Conservation (phyloP, 1,140 invertebrate species). For the Trinorchestia longiramus region DNA sequence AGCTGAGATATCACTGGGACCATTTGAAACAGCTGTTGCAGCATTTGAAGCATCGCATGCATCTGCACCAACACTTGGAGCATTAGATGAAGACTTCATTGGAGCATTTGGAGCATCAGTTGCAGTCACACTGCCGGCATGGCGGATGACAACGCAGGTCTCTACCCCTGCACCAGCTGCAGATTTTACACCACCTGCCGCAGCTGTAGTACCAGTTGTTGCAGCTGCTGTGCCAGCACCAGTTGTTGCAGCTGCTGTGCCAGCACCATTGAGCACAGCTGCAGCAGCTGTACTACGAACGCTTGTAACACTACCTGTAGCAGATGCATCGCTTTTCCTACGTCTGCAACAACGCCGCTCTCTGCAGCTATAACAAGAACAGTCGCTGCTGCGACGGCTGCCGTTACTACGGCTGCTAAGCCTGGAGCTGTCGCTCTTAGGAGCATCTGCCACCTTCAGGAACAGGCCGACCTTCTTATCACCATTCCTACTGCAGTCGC, state of each 20-base stretch:
- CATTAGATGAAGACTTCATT: background rate
- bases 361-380: slow-evolving; percentile 36
- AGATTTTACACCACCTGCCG: background rate
- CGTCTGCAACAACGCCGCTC: slow-evolving; percentile 34
- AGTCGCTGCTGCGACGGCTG: slow-evolving; percentile 24
- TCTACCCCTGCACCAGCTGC: background rate
- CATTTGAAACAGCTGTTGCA: background rate
- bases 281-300: background rate
- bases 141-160: background rate
- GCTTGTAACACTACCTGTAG: slow-evolving; percentile 11
- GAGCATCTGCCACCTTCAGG: background rate
- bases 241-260: background rate
- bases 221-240: background rate
- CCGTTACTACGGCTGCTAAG: background rate
- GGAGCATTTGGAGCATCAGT: background rate
- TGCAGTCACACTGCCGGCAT: background rate
- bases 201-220: background rate
- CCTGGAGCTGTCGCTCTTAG: background rate
- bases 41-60: background rate
- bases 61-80: background rate
- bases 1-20: background rate
- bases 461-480: background rate
- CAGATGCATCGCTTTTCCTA: background rate
- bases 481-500: background rate
- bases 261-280: background rate